A percentile compares a stretch with the other conserved stretches of the same genome.
phyloP scores from a whole-genome alignment of 2,888 invertebrate genomes.

The Limnephilus rhombicus region DNA sequence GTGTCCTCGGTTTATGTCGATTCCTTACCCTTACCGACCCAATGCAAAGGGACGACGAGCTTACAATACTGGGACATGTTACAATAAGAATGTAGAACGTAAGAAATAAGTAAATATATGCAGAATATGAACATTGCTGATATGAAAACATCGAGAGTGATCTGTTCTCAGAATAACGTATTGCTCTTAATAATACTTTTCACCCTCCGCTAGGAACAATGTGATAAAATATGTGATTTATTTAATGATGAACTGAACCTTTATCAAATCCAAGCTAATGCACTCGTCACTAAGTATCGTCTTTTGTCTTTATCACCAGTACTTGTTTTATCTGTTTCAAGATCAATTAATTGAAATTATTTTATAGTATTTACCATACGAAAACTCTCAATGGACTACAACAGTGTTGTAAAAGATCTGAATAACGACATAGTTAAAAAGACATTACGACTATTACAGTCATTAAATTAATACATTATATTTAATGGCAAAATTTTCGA shows the following conservation, averaged over 20 bases:
- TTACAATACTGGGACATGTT: no score
- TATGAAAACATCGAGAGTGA: no score
- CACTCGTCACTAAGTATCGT: background rate
- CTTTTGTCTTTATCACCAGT: background rate
- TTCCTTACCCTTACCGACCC: no score
- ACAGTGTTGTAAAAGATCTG: background rate
- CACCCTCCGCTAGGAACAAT: no score
- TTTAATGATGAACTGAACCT: no score
- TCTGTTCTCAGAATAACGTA: no score
- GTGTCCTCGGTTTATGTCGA: no score
- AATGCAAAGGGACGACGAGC: no score
- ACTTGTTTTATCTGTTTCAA: background rate
- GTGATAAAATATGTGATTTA: background rate
- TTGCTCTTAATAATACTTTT: no score
- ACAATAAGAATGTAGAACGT: no score
- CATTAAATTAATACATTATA: background rate
- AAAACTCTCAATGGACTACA: background rate
- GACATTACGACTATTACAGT: background rate
- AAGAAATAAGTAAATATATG: no score
- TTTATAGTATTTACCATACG: background rate
- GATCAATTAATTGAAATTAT: background rate
- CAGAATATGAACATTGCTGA: no score
- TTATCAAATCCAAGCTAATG: background rate
- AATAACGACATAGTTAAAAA: background rate
- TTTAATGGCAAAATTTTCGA: background rate